phyloP scores from a whole-genome alignment of 2,113 vertebrate species.

The Pelobates fuscus region DNA sequence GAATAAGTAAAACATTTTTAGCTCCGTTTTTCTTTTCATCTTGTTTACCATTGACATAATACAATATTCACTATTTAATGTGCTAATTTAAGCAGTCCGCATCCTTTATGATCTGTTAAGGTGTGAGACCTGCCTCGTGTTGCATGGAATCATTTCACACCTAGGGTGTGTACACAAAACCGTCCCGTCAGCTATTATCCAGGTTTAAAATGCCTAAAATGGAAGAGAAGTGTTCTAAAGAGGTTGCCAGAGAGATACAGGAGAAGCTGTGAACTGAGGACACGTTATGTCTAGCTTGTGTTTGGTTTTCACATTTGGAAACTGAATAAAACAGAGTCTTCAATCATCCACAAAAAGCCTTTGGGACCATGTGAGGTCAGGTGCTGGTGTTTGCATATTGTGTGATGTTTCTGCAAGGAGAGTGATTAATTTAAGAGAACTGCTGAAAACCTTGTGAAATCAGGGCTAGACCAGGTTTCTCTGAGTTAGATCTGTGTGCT shows the following conservation, averaged over 20 bases:
- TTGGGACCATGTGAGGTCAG: background rate
- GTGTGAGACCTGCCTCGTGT: background rate
- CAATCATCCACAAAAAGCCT: background rate
- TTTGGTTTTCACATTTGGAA: background rate
- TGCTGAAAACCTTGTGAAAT: background rate
- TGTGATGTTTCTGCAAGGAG: background rate
- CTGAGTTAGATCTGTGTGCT: background rate
- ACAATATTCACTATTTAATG: too few relatives aligned
- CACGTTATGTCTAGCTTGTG: background rate
- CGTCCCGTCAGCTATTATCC: background rate
- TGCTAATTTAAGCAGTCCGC: background rate
- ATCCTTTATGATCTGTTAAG: background rate
- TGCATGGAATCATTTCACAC: slow-evolving; percentile 4
- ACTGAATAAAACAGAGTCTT: too few relatives aligned
- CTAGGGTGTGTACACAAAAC: background rate
- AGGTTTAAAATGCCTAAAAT: background rate
- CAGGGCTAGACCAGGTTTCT: background rate
- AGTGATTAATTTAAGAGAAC: background rate
- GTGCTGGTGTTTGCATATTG: background rate
- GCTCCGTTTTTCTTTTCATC: too few relatives aligned
- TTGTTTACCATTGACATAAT: too few relatives aligned
- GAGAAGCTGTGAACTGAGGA: slow-evolving; percentile 9
- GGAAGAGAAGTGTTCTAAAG: background rate
- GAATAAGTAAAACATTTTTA: too few relatives aligned
- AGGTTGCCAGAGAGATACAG: background rate